These are phyloP conservation scores for Limnephilus lunatus DNA, from an alignment of 2,888 invertebrate genomes.

Conservation along the genomic window DNA sequence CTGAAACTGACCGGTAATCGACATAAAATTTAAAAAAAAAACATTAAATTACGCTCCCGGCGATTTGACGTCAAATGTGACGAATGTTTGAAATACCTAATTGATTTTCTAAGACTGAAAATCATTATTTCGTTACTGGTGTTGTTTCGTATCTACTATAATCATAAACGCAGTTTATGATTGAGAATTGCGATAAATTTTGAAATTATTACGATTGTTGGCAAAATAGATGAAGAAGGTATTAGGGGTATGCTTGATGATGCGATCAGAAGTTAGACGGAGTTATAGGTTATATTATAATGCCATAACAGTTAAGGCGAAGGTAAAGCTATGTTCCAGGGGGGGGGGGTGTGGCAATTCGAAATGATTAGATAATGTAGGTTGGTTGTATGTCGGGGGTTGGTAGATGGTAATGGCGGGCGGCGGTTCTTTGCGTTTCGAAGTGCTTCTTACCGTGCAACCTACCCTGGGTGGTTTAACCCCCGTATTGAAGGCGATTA, in stretches of 20 bases:
- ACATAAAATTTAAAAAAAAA: neutral
- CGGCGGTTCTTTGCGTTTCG: constrained; percentile 62
- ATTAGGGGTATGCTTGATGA: constrained; percentile 16
- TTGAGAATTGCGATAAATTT: neutral
- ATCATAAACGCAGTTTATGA: too few species aligned
- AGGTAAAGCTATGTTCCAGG: neutral
- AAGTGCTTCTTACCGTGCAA: constrained; percentile 78
- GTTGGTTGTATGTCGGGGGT: constrained; percentile 19
- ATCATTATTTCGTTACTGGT: too few species aligned
- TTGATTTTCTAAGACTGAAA: too few species aligned
- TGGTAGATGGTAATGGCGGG: constrained; percentile 18
- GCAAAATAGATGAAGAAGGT: constrained; percentile 11
- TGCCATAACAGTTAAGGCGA: neutral
- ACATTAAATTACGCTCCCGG: too few species aligned
- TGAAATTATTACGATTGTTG: neutral
- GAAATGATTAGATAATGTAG: constrained; percentile 24
- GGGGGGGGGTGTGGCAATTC: neutral
- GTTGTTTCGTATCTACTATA: neutral
- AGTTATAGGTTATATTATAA: neutral
- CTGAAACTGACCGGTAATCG: neutral
- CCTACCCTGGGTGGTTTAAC: constrained; percentile 86
- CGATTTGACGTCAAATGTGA: neutral
- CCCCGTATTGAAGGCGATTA: constrained; percentile 94
- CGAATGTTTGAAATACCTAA: neutral
- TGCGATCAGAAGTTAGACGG: neutral